Conservation (phyloP, 2,888 invertebrate genomes). For the Ecliptopera silaceata region DNA sequence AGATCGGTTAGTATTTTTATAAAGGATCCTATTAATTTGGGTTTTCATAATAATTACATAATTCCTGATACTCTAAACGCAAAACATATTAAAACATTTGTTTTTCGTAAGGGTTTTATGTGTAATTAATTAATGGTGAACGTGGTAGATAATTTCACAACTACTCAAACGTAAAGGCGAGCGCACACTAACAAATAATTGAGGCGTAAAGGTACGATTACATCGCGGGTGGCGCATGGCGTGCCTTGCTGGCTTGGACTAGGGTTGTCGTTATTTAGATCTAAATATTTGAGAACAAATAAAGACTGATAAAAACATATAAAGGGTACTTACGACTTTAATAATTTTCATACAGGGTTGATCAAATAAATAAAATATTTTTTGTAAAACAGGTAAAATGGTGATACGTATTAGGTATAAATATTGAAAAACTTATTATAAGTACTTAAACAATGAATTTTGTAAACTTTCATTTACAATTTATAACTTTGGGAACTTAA, state of each 20-base stretch:
- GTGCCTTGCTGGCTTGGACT: constrained; percentile 42
- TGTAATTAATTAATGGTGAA: no score
- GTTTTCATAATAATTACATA: not conserved
- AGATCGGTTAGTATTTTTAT: constrained; percentile 1
- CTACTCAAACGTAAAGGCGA: constrained; percentile 24
- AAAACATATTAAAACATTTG: not conserved
- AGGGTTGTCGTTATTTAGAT: constrained; percentile 10
- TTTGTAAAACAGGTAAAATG: no score
- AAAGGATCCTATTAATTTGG: not conserved
- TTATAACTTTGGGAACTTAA: no score
- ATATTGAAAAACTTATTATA: no score
- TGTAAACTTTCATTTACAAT: no score
- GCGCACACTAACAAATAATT: constrained; percentile 41
- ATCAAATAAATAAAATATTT: no score
- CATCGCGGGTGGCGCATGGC: constrained; percentile 41
- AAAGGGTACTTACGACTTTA: no score
- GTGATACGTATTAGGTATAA: no score
- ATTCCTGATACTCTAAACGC: not conserved
- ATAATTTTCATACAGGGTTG: no score
- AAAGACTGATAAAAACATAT: no score
- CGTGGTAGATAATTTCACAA: constrained; percentile 19
- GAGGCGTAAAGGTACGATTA: constrained; percentile 49
- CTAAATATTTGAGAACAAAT: not conserved
- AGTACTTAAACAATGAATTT: no score
- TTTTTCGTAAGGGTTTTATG: not conserved